Evolutionary conservation across 2,888 invertebrate genomes (phyloP).

Genomic region (Lobophora halterata): DNA sequence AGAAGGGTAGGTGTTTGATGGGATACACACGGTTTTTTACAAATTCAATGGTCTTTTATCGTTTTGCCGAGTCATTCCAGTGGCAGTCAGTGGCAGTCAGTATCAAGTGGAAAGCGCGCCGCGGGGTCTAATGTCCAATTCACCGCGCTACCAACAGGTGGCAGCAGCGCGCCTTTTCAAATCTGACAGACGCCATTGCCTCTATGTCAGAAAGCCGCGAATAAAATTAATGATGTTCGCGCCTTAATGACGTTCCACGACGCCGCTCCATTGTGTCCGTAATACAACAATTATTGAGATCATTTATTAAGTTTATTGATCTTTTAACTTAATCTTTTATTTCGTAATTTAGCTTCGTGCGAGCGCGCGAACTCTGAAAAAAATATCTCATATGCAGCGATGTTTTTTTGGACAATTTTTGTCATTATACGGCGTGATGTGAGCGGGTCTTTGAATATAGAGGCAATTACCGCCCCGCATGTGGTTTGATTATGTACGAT

Average conservation of each 20-base stretch:
- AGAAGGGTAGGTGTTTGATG: too few relatives aligned
- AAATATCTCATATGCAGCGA: slow-evolving; percentile 78
- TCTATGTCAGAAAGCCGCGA: slow-evolving; percentile 79
- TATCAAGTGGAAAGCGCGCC: slow-evolving; percentile 69
- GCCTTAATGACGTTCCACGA: slow-evolving; percentile 80
- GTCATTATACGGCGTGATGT: slow-evolving; percentile 80
- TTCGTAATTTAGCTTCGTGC: slow-evolving; percentile 78
- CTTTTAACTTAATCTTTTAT: slow-evolving; percentile 81
- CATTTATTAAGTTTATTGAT: slow-evolving; percentile 82
- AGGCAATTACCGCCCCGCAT: slow-evolving; percentile 80
- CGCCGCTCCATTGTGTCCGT: slow-evolving; percentile 80
- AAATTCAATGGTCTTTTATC: slow-evolving; percentile 46
- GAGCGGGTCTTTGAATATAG: slow-evolving; percentile 78
- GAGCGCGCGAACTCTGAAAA: slow-evolving; percentile 76
- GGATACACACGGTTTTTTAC: slow-evolving; percentile 17
- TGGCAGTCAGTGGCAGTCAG: too few relatives aligned
- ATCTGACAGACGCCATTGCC: slow-evolving; percentile 80
- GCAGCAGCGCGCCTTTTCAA: slow-evolving; percentile 74
- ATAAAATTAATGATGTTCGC: slow-evolving; percentile 81
- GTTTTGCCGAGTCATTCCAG: slow-evolving; percentile 67
- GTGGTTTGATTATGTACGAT: slow-evolving; percentile 78
- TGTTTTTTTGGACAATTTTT: slow-evolving; percentile 80
- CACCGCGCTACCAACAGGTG: slow-evolving; percentile 80
- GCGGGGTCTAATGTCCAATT: slow-evolving; percentile 74
- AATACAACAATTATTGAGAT: slow-evolving; percentile 82